A percentile compares a stretch with the other conserved stretches of the same genome.
phyloP scores from a whole-genome alignment of 2,888 invertebrate genomes.

The Allolobophora icterica region DNA sequence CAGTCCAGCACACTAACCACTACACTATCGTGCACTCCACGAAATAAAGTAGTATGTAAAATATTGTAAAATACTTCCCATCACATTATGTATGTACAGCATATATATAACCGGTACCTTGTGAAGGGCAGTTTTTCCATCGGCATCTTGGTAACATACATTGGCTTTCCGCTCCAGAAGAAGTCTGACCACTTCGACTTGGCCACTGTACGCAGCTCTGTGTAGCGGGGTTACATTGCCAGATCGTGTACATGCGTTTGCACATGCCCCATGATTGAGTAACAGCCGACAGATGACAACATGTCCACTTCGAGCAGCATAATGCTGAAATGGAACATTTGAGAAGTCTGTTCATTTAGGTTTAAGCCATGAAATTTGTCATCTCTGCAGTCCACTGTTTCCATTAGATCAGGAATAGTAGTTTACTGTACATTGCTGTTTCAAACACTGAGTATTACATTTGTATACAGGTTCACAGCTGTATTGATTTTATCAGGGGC shows the following conservation, averaged over 20 bases:
- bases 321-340: constrained; percentile 71
- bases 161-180: constrained; percentile 70
- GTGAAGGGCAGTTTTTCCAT: constrained; percentile 82
- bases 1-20: too few species aligned
- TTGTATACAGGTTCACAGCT: too few species aligned
- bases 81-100: too few species aligned
- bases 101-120: constrained; percentile 69
- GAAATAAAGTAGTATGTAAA: too few species aligned
- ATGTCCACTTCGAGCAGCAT: constrained; percentile 84
- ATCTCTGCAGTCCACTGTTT: neutral
- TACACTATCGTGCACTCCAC: too few species aligned
- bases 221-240: constrained; percentile 82
- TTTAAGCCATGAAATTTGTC: neutral
- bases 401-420: neutral
- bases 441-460: neutral
- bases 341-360: neutral
- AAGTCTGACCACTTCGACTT: constrained; percentile 73
- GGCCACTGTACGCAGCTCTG: constrained; percentile 77
- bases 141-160: constrained; percentile 74
- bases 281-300: constrained; percentile 75
- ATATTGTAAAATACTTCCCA: too few species aligned
- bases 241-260: constrained; percentile 78
- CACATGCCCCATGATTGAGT: constrained; percentile 75
- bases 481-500: too few species aligned
- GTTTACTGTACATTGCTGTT: neutral